These are phyloP conservation scores for Drosophila mimetica DNA, from an alignment of 2,888 invertebrate species.

Conservation along the genomic window DNA sequence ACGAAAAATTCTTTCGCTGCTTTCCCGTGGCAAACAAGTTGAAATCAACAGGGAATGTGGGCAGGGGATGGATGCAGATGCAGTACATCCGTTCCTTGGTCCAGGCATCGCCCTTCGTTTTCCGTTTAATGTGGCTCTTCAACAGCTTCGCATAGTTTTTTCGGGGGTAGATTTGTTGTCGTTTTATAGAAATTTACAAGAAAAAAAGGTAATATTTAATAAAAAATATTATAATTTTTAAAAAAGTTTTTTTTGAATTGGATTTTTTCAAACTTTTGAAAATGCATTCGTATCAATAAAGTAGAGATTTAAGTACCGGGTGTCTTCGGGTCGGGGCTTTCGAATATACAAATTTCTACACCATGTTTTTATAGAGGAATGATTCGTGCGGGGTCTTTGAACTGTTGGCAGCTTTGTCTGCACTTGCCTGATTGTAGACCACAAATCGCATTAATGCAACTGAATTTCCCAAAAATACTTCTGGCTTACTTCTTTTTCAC, in stretches of 20 bases:
- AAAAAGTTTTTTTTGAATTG: too few species aligned
- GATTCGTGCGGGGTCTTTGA: conserved; percentile 61
- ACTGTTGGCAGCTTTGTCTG: conserved; percentile 31
- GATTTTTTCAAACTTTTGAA: too few species aligned
- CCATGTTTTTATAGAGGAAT: conserved; percentile 1
- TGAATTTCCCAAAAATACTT: conserved; percentile 16
- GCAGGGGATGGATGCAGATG: conserved; percentile 29
- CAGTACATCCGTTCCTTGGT: conserved; percentile 33
- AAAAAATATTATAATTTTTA: too few species aligned
- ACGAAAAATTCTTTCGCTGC: conserved; percentile 54
- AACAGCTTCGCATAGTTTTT: conserved; percentile 42
- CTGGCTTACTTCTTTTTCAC: not conserved
- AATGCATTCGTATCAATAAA: too few species aligned
- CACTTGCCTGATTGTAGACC: conserved; percentile 50
- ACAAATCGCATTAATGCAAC: conserved; percentile 65
- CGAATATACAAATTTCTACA: too few species aligned
- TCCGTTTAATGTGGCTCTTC: conserved; percentile 5
- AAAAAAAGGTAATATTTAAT: too few species aligned
- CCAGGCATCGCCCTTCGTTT: not conserved
- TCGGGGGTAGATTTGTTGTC: not conserved
- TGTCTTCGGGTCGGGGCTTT: too few species aligned
- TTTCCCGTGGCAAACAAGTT: conserved; percentile 49
- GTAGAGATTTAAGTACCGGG: too few species aligned
- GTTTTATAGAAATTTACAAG: too few species aligned
- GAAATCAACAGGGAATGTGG: conserved; percentile 33